Base-by-base conservation (phyloP, 1,140 invertebrate genomes). In the Pseudomyrmex dendroicus region DNA sequence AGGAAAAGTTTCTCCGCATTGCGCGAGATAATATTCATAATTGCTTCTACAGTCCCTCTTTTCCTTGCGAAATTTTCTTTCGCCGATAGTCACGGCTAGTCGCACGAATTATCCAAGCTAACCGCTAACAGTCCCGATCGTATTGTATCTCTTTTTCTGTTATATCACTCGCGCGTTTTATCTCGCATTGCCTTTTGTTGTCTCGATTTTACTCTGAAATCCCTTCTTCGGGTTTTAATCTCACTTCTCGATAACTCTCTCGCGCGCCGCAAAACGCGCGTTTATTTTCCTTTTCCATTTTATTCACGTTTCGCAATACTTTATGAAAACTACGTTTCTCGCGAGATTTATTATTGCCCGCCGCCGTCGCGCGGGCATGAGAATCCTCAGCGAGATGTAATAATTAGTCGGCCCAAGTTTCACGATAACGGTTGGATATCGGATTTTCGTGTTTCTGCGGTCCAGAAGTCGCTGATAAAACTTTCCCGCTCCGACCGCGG, bases 11-110 rank as follows among this genome's bases (percentile, higher is more conserved):
- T 9, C 67, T 12, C 2, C 56, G 70, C 48, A 22, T 25, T 5
- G 25, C 56, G 50, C 56, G 46, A 84, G 73, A 86, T 87, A 84
- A 86, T 84, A 86, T 87, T 77, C 85, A 78, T 87, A 87, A 87
- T 87, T 87, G 82, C 61, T 59, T 35, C 73, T 35, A 66, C 82
- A 48, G 17, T 15, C 20, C 13, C 35, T 17, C 17, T 74, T 73
- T 59, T 54, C 46, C 7, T 50, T 54, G 1, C 66, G 4, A n/a
- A 22, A 12, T 48, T 76, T 73, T 63, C 59, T 63, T 59, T 74
- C 56, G 17, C n/a, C 48, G 64, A 86, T 83, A 61, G 50, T 48
- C 50, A 12, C 5, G 7, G 25, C 8, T 56, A 54, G 22, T 57
- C 52, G 76, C 54, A 10, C 44, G 15, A 87, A 86, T 86, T 85